These are phyloP conservation scores for Conistra vaccinii DNA, from an alignment of 2,888 invertebrate species.

Conservation along the genomic window DNA sequence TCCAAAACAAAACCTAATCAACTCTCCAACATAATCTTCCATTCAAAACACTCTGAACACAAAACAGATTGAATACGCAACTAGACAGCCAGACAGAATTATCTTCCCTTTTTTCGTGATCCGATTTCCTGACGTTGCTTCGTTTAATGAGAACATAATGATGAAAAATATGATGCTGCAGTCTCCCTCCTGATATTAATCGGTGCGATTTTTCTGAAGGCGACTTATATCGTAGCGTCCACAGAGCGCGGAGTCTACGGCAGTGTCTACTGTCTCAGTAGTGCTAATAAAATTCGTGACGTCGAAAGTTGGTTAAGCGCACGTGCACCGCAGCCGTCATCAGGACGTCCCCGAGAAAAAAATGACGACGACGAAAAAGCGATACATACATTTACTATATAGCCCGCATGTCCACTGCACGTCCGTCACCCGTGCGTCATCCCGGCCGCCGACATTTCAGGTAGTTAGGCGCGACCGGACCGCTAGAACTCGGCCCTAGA, in stretches of 20 bases:
- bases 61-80: constrained; percentile 57
- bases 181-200: constrained; percentile 77
- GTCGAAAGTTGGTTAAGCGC: background rate
- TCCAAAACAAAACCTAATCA: background rate
- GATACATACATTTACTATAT: background rate
- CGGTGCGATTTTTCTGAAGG: constrained; percentile 76
- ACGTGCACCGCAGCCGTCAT: background rate
- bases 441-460: background rate
- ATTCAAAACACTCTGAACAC: constrained; percentile 38
- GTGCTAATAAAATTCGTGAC: background rate
- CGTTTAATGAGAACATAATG: constrained; percentile 86
- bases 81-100: constrained; percentile 63
- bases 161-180: constrained; percentile 86
- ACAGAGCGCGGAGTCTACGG: background rate
- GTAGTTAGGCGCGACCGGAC: too few species aligned
- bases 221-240: constrained; percentile 57
- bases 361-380: background rate
- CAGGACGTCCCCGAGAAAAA: background rate
- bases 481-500: too few species aligned
- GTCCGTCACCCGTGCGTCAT: background rate
- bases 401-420: background rate
- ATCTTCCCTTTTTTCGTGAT: constrained; percentile 68
- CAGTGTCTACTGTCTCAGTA: background rate
- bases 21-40: constrained; percentile 16
- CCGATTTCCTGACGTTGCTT: constrained; percentile 76